These are phyloP conservation scores for Chiloscyllium punctatum DNA, from an alignment of 2,797 vertebrate genomes.

Conservation along the genomic window DNA sequence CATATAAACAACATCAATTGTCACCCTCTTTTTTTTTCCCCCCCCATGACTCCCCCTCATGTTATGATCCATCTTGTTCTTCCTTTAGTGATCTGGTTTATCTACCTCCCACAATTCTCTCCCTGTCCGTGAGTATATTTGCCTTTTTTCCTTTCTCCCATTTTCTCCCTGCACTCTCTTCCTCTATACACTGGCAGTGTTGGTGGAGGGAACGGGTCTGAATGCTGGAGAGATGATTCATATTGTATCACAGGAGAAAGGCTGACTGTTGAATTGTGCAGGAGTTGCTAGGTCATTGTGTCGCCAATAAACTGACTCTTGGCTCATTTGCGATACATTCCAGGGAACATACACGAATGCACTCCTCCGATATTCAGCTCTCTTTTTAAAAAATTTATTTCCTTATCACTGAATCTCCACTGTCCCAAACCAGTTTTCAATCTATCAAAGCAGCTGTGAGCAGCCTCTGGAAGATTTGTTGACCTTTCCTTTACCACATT, in stretches of 20 bases:
- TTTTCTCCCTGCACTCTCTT: background rate
- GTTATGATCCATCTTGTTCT: background rate
- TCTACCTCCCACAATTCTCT: background rate
- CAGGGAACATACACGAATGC: background rate
- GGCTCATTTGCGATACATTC: background rate
- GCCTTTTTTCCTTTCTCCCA: background rate
- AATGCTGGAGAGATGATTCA: background rate
- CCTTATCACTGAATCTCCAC: background rate
- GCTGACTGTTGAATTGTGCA: background rate
- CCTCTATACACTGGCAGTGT: background rate
- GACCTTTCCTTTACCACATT: background rate
- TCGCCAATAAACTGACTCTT: background rate
- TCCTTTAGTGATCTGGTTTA: background rate
- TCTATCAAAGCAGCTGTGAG: background rate
- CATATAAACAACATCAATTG: background rate
- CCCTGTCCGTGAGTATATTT: background rate
- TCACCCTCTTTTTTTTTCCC: background rate
- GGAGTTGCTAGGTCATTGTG: background rate
- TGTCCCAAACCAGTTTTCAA: constrained; percentile 19
- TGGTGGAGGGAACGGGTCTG: background rate
- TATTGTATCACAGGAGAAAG: background rate
- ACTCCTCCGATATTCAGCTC: background rate
- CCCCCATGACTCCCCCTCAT: no score
- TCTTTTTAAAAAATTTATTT: background rate
- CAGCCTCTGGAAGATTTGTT: background rate